Conservation (phyloP, 2,888 invertebrate species). For the Tenthredo notha region DNA sequence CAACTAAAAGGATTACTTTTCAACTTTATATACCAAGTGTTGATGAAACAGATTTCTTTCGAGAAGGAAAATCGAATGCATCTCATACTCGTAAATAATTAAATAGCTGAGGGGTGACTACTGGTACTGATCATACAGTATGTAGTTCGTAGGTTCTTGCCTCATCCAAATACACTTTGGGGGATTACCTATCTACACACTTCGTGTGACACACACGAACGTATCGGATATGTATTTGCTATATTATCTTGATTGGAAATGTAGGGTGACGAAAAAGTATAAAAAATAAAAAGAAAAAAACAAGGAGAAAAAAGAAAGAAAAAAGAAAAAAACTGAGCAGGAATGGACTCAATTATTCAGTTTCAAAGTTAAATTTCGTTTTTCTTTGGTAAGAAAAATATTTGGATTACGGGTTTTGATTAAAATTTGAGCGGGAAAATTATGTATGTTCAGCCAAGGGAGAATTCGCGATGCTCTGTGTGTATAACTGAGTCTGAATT, state of each 20-base stretch:
- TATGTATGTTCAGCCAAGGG: neutral
- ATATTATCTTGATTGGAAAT: conserved; percentile 2
- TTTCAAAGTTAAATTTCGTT: neutral
- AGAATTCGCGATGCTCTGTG: conserved; percentile 1
- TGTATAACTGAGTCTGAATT: neutral
- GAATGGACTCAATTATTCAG: neutral
- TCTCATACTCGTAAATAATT: conserved; percentile 32
- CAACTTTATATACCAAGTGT: conserved; percentile 61
- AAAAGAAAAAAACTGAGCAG: neutral
- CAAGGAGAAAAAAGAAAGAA: neutral
- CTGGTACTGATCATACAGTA: neutral
- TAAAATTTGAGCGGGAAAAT: neutral
- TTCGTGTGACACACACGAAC: neutral
- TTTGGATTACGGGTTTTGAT: neutral
- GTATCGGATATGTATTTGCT: neutral
- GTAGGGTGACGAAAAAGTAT: neutral
- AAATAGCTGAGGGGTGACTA: conserved; percentile 12
- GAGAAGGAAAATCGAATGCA: neutral
- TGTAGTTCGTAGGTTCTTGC: neutral
- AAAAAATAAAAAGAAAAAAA: neutral
- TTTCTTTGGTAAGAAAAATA: neutral
- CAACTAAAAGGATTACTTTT: conserved; percentile 73
- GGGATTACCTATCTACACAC: conserved; percentile 6
- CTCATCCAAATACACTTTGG: conserved; percentile 48
- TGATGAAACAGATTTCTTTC: conserved; percentile 46